A percentile compares a stretch with the other conserved stretches of the same genome.
phyloP scores from a whole-genome alignment of 2,113 vertebrate species.

The Sinocyclocheilus anshuiensis region DNA sequence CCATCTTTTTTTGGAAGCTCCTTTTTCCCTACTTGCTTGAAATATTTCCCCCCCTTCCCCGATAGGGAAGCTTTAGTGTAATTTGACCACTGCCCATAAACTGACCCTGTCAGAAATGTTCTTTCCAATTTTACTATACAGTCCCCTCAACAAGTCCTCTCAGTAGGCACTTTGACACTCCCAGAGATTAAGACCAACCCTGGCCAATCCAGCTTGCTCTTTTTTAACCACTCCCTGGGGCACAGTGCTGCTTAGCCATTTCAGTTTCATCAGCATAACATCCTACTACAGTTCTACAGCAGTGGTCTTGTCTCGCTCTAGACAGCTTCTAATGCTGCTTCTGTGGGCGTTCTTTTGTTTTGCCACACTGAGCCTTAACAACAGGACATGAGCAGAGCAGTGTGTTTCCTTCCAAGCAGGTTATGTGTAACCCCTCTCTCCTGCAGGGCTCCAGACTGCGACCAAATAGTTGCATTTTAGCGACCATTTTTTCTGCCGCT shows the following conservation, averaged over 20 bases:
- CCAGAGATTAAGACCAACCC: constrained; percentile 43
- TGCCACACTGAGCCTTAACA: constrained; percentile 47
- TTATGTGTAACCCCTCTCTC: background rate
- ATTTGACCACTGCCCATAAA: background rate
- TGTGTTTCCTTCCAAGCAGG: constrained; percentile 26
- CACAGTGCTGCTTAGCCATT: constrained; percentile 58
- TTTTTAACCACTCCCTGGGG: constrained; percentile 61
- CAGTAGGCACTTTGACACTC: constrained; percentile 12
- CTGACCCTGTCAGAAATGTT: background rate
- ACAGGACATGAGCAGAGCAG: constrained; percentile 30
- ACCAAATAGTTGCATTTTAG: too few relatives aligned
- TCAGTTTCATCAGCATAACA: constrained; percentile 62
- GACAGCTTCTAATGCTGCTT: constrained; percentile 52
- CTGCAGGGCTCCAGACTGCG: too few relatives aligned
- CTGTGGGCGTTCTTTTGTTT: constrained; percentile 49
- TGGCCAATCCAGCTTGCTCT: constrained; percentile 61
- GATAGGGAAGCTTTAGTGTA: background rate
- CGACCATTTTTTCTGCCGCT: too few relatives aligned
- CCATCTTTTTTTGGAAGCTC: too few relatives aligned
- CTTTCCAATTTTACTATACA: background rate
- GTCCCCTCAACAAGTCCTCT: background rate
- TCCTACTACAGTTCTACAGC: constrained; percentile 60
- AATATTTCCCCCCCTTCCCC: background rate
- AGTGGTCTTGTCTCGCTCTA: constrained; percentile 63
- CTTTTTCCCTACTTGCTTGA: background rate